Evolutionary conservation across 1,140 invertebrate species (phyloP), one percentile per base, ranked within the genome.

Genomic region (Brachionus paranguensis): DNA sequence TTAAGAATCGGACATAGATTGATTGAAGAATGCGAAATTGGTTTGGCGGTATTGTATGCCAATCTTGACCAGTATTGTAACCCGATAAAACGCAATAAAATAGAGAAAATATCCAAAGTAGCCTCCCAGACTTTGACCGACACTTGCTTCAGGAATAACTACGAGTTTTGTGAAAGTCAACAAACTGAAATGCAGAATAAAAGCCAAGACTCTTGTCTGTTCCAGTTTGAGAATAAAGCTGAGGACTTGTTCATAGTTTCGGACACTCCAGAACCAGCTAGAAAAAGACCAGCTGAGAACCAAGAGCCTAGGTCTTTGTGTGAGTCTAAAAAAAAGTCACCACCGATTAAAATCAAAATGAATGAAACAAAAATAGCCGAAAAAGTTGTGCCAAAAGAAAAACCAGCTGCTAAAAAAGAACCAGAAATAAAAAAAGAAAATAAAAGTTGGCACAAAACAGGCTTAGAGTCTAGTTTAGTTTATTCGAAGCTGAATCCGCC

Each of bases 231-330:
- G 12, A 68, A 81, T 14, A 60, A 64, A 27, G 78, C 29, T 29
- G 33, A 81, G 20, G 78, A 81, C 60, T 41, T 81, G 37, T 60
- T 81, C 41, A 64, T 60, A 14, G 53, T 81, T 1, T 20, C 78
- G 5, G 78, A 81, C 12, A 81, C 78, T 14, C 78, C 78, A 29
- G 78, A 81, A 65, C 41, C 17, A 50, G 72, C n/a, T 11, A 20
- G 72, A 17, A 81, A 81, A 47, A 60, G 78, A 41, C 53, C 53
- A 3, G 33, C 53, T 11, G 78, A 81, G 24, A 37, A 81, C 87
- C 88, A 37, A n/a, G 43, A 74, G 17, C 17, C 4, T 1, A 24
- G n/a, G 29, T 11, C 8, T 68, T 68, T 68, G 17, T 45, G 11
- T n/a, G 70, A 24, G 33, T 14, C 70, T 14, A 74, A 24, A 43